Percentiles rank a stretch among this genome's conserved stretches.
Conservation (phyloP, 2,113 vertebrate genomes). For the Aramus guarauna region DNA sequence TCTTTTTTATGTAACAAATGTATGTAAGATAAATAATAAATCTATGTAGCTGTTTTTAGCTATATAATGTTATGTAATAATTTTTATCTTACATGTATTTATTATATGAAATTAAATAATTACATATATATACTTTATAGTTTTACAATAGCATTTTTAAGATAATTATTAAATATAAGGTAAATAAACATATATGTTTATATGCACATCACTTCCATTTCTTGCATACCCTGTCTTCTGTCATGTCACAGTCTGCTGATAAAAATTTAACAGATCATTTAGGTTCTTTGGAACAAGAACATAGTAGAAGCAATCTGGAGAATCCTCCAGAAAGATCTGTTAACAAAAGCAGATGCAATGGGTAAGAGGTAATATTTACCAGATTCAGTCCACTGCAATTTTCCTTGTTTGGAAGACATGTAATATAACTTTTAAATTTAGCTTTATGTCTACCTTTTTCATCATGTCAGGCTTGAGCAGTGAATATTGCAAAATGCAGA, state of each 20-base stretch:
- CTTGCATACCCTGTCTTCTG: not conserved
- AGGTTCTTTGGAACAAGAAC: not conserved
- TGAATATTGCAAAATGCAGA: not conserved
- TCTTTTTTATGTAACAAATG: not conserved
- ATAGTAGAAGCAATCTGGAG: not conserved
- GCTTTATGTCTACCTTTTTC: not conserved
- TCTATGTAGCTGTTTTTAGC: not conserved
- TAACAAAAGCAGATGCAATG: not conserved
- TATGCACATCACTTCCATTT: not conserved
- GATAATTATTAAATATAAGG: not conserved
- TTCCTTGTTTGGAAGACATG: not conserved
- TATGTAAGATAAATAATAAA: not conserved
- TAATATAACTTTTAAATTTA: not conserved
- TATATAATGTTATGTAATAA: not conserved
- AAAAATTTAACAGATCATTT: not conserved
- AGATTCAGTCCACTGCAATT: not conserved
- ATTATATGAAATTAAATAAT: not conserved
- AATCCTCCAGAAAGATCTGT: not conserved
- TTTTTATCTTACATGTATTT: not conserved
- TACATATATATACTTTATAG: not conserved
- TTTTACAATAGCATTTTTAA: not conserved
- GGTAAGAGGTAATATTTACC: not conserved
- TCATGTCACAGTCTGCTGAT: not conserved
- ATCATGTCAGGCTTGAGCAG: not conserved
- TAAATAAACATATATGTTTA: not conserved